Conservation (phyloP, 35 echinoderm and acorn worm species). For the Ptychodera flava region DNA sequence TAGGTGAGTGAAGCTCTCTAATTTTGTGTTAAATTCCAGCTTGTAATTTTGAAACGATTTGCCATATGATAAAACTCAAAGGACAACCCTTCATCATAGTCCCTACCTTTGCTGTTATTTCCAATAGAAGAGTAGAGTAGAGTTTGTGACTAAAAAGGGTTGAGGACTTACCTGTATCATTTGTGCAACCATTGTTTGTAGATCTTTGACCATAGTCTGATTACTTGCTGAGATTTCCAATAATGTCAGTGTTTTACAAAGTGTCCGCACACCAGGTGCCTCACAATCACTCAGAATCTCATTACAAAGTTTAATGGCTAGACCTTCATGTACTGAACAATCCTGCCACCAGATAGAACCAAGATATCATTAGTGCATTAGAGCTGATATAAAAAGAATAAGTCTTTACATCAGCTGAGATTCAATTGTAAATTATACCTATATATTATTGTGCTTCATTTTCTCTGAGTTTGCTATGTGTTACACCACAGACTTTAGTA, state of each 20-base stretch:
- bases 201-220: slow-evolving; percentile 38
- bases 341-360: slow-evolving; percentile 37
- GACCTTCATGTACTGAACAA: slow-evolving; percentile 77
- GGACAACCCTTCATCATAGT: no score
- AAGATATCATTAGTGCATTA: not conserved
- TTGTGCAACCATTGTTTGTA: slow-evolving; percentile 42
- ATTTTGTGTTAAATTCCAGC: no score
- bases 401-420: not conserved
- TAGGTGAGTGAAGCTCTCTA: no score
- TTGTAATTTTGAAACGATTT: no score
- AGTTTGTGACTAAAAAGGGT: no score
- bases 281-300: slow-evolving; percentile 43
- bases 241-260: slow-evolving; percentile 67
- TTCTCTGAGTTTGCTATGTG: not conserved
- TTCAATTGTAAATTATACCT: not conserved
- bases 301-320: slow-evolving; percentile 74
- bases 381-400: not conserved
- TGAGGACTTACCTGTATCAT: slow-evolving; percentile 58
- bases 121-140: no score
- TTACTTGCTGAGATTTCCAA: slow-evolving; percentile 46
- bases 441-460: not conserved
- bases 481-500: not conserved
- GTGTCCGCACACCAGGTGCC: slow-evolving; percentile 35
- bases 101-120: no score
- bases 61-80: no score